phyloP scores from a whole-genome alignment of 2,888 invertebrate genomes.

The Chymomyza amoena region DNA sequence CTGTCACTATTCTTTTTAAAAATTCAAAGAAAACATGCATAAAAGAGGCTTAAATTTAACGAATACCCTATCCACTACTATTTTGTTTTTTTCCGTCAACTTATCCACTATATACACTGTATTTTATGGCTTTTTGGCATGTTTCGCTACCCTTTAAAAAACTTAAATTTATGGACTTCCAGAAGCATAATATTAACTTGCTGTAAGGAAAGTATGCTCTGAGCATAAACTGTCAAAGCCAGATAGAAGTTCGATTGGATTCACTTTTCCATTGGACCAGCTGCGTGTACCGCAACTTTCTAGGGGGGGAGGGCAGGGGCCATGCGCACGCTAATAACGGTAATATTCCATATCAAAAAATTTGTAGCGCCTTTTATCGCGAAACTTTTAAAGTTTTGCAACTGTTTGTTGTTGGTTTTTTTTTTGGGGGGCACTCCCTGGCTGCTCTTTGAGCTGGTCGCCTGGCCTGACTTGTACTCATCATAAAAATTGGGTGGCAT shows the following conservation, averaged over 20 bases:
- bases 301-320: too few species aligned
- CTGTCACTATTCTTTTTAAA: too few species aligned
- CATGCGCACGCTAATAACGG: constrained; percentile 22
- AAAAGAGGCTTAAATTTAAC: too few species aligned
- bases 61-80: too few species aligned
- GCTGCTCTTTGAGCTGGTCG: neutral
- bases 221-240: neutral
- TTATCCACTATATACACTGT: too few species aligned
- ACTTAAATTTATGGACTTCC: too few species aligned
- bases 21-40: too few species aligned
- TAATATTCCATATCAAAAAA: constrained; percentile 53
- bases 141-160: too few species aligned
- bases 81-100: too few species aligned
- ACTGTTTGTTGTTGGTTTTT: constrained; percentile 19
- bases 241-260: neutral
- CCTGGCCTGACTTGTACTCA: neutral
- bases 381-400: constrained; percentile 60
- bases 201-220: too few species aligned
- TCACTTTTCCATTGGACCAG: neutral
- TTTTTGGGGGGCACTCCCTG: neutral
- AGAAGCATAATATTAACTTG: too few species aligned
- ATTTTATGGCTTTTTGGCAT: too few species aligned
- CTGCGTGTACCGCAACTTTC: neutral
- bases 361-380: constrained; percentile 53
- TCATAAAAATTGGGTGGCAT: constrained; percentile 4